Percentiles rank a stretch among this genome's conserved stretches.
Conservation (phyloP, 2,113 vertebrate species). For the human region DNA sequence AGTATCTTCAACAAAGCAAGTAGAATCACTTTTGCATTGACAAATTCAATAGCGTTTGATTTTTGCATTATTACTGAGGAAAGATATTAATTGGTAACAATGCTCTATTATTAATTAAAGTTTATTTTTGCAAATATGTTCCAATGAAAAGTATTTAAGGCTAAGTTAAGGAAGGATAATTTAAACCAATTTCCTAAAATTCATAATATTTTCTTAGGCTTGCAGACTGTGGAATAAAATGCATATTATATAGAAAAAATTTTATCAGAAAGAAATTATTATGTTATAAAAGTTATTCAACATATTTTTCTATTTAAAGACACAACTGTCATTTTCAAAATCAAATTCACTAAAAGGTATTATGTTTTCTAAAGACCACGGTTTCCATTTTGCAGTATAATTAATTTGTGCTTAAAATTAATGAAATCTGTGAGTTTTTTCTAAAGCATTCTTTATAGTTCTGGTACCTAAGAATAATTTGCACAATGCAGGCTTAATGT, state of each 20-base stretch:
- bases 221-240: not conserved
- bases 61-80: not conserved
- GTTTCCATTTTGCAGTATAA: not conserved
- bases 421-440: not conserved
- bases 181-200: not conserved
- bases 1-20: not conserved
- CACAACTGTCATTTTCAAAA: not conserved
- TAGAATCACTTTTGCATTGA: not conserved
- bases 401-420: not conserved
- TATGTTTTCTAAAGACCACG: not conserved
- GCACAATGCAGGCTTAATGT: not conserved
- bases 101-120: not conserved
- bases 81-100: not conserved
- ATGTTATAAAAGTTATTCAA: not conserved
- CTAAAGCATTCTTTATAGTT: not conserved
- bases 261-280: not conserved
- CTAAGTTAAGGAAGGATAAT: not conserved
- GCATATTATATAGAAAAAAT: not conserved
- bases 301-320: not conserved
- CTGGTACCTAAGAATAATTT: conserved; percentile 13
- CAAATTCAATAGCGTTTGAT: not conserved
- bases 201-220: not conserved
- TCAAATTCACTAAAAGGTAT: not conserved
- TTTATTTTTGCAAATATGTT: not conserved
- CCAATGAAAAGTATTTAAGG: not conserved